Evolutionary conservation across 1,140 invertebrate genomes (phyloP).

Genomic region (Aphaenogaster floridana): DNA sequence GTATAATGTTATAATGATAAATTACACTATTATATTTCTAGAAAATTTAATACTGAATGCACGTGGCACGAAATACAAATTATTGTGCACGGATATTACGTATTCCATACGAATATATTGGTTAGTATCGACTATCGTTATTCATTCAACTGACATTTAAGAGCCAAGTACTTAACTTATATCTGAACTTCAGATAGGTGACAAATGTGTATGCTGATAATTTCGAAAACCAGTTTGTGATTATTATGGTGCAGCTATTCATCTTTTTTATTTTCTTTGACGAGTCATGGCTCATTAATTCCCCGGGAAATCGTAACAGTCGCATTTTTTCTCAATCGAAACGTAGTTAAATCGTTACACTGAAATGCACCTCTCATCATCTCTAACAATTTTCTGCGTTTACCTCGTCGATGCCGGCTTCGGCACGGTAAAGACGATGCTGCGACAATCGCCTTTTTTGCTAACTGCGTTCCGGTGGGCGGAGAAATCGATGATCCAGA

Average conservation of each 20-base stretch:
- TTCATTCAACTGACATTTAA: background rate
- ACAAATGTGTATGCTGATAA: constrained; percentile 7
- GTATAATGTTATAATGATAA: background rate
- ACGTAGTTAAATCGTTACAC: constrained; percentile 21
- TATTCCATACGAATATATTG: background rate
- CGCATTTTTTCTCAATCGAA: background rate
- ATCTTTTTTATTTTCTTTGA: background rate
- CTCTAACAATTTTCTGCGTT: constrained; percentile 42
- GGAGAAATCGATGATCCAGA: constrained; percentile 64
- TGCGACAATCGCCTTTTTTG: constrained; percentile 65
- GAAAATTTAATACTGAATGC: background rate
- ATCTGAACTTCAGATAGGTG: constrained; percentile 16
- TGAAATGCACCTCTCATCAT: constrained; percentile 14
- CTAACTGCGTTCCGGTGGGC: constrained; percentile 46
- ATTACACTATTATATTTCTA: background rate
- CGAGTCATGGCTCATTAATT: background rate
- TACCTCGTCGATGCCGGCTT: constrained; percentile 8
- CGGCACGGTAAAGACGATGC: constrained; percentile 45
- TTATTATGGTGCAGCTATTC: background rate
- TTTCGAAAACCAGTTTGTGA: constrained; percentile 19
- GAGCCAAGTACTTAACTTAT: constrained; percentile 1
- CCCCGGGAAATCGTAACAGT: background rate
- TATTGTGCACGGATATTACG: background rate
- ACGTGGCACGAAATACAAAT: background rate
- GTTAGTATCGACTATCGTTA: background rate